Evolutionary conservation across 2,888 invertebrate genomes (phyloP).

Genomic region (Ochropleura plecta): DNA sequence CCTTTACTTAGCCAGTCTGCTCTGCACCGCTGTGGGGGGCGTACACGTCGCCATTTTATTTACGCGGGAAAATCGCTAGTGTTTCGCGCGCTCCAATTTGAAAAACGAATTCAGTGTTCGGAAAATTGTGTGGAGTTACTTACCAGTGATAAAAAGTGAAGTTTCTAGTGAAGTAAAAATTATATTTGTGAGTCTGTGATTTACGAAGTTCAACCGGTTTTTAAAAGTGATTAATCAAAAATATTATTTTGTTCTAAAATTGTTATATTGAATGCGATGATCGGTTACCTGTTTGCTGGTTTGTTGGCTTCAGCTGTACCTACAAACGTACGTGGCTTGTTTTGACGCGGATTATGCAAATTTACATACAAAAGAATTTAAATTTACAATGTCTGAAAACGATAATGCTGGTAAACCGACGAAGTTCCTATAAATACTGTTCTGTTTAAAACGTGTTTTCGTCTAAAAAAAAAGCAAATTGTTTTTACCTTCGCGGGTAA

Average conservation of each 20-base stretch:
- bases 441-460: constrained; percentile 60
- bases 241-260: constrained; percentile 49
- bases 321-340: constrained; percentile 69
- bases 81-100: constrained; percentile 67
- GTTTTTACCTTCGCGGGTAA: constrained; percentile 58
- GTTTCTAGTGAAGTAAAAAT: constrained; percentile 49
- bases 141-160: constrained; percentile 58
- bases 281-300: constrained; percentile 72
- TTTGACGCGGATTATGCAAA: constrained; percentile 74
- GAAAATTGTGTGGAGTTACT: constrained; percentile 45
- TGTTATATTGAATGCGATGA: constrained; percentile 72
- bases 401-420: constrained; percentile 62
- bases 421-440: constrained; percentile 62
- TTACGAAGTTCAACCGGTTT: constrained; percentile 43
- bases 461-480: constrained; percentile 62
- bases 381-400: constrained; percentile 72
- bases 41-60: constrained; percentile 73
- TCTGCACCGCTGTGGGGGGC: constrained; percentile 67
- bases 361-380: constrained; percentile 76
- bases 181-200: constrained; percentile 45
- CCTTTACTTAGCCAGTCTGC: constrained; percentile 74
- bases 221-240: constrained; percentile 59
- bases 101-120: constrained; percentile 54
- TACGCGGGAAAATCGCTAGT: constrained; percentile 80
- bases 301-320: constrained; percentile 73